These are phyloP conservation scores for Eugnorisma glareosa DNA, from an alignment of 2,888 invertebrate genomes.

Conservation along the genomic window DNA sequence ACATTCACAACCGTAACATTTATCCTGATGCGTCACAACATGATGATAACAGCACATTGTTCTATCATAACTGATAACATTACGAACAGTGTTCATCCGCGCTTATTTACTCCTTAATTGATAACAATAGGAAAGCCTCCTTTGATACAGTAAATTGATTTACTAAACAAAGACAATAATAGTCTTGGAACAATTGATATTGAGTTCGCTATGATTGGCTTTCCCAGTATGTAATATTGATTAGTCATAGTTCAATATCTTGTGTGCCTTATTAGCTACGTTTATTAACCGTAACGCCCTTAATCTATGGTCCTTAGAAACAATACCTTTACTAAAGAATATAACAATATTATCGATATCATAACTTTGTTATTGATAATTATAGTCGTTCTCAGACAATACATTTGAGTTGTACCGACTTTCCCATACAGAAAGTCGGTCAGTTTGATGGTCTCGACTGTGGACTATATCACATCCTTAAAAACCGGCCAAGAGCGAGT, in stretches of 20 bases:
- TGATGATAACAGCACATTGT: slow-evolving; percentile 52
- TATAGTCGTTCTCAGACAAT: slow-evolving; percentile 1
- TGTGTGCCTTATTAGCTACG: slow-evolving; percentile 17
- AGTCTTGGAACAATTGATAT: slow-evolving; percentile 57
- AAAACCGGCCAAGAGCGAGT: no score
- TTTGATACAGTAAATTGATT: slow-evolving; percentile 66
- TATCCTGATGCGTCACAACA: slow-evolving; percentile 38
- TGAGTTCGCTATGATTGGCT: slow-evolving; percentile 52
- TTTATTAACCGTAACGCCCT: slow-evolving; percentile 42
- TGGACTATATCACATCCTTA: not conserved
- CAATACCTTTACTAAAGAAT: slow-evolving; percentile 12
- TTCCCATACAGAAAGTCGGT: not conserved
- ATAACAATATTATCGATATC: slow-evolving; percentile 2
- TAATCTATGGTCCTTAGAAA: slow-evolving; percentile 21
- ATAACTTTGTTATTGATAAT: slow-evolving; percentile 14
- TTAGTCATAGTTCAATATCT: slow-evolving; percentile 50
- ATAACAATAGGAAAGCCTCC: slow-evolving; percentile 62
- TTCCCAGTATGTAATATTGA: slow-evolving; percentile 40
- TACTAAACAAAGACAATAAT: slow-evolving; percentile 62
- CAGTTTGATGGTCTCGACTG: not conserved
- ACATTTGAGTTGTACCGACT: not conserved
- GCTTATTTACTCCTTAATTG: slow-evolving; percentile 46
- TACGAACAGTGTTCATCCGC: slow-evolving; percentile 47
- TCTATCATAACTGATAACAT: slow-evolving; percentile 51
- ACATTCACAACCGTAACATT: slow-evolving; percentile 3